phyloP scores from a whole-genome alignment of 1,140 invertebrate genomes.

The Forficula auricularia region DNA sequence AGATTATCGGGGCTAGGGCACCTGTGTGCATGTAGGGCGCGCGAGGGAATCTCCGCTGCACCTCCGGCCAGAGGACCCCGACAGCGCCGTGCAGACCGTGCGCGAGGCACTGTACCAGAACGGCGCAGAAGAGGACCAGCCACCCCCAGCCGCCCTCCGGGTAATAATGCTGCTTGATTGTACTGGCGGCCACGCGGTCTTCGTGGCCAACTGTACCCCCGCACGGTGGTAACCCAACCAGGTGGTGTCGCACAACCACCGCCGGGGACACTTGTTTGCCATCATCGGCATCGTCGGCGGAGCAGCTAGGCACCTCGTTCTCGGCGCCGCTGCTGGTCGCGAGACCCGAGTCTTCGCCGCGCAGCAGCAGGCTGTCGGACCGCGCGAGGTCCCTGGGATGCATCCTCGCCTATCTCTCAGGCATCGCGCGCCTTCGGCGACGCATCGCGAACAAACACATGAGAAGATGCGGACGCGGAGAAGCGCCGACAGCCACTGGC shows the following conservation, averaged over 20 bases:
- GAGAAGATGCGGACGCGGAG: too few relatives aligned
- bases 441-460: too few relatives aligned
- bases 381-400: not conserved
- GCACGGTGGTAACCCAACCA: not conserved
- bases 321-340: slow-evolving; percentile 19
- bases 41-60: slow-evolving; percentile 14
- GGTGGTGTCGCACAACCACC: not conserved
- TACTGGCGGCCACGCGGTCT: slow-evolving; percentile 9
- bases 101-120: slow-evolving; percentile 32
- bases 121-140: slow-evolving; percentile 33
- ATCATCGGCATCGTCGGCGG: slow-evolving; percentile 16
- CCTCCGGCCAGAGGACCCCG: slow-evolving; percentile 25
- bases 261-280: slow-evolving; percentile 10
- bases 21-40: slow-evolving; percentile 15
- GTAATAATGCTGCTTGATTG: slow-evolving; percentile 40
- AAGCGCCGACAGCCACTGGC: too few relatives aligned
- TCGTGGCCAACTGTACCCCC: not conserved
- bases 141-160: slow-evolving; percentile 51
- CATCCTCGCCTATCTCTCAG: too few relatives aligned
- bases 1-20: too few relatives aligned
- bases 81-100: slow-evolving; percentile 31
- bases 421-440: too few relatives aligned
- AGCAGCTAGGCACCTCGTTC: slow-evolving; percentile 17
- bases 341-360: slow-evolving; percentile 21
- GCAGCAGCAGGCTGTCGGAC: slow-evolving; percentile 5